Conservation (phyloP, 1,140 invertebrate genomes). For the Bilobella aurantiaca region DNA sequence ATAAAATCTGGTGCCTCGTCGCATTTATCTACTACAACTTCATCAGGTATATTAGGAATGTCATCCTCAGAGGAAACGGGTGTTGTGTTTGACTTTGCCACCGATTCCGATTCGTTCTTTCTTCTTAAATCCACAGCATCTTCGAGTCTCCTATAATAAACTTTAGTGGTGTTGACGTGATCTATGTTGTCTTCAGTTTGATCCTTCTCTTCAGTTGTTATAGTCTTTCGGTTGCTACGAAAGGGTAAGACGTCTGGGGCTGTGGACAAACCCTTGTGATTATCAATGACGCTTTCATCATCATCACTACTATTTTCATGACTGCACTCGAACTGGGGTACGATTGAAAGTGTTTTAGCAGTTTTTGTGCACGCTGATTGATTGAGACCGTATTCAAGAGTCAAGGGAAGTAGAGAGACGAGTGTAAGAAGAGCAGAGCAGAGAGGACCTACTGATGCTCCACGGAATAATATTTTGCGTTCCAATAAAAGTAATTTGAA, state of each 20-base stretch:
- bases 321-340: slow-evolving; percentile 50
- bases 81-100: neutral
- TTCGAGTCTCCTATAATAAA: neutral
- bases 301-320: slow-evolving; percentile 5
- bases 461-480: slow-evolving; percentile 81
- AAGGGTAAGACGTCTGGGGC: neutral
- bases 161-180: slow-evolving; percentile 4
- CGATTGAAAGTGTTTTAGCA: slow-evolving; percentile 66
- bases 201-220: slow-evolving; percentile 11
- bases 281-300: slow-evolving; percentile 9
- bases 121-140: neutral
- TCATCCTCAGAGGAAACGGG: neutral
- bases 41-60: slow-evolving; percentile 20
- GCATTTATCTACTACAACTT: slow-evolving; percentile 14
- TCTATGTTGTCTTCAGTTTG: slow-evolving; percentile 5
- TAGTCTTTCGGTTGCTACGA: neutral
- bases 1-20: slow-evolving; percentile 31
- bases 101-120: neutral
- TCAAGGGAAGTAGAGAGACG: slow-evolving; percentile 78
- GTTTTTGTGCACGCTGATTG: slow-evolving; percentile 67
- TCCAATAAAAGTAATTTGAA: slow-evolving; percentile 90
- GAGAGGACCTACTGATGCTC: slow-evolving; percentile 80
- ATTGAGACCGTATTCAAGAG: slow-evolving; percentile 74
- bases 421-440: slow-evolving; percentile 78
- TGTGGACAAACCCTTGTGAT: neutral